Conservation (phyloP, 2,888 invertebrate genomes). For the Marronus borbonicus region DNA sequence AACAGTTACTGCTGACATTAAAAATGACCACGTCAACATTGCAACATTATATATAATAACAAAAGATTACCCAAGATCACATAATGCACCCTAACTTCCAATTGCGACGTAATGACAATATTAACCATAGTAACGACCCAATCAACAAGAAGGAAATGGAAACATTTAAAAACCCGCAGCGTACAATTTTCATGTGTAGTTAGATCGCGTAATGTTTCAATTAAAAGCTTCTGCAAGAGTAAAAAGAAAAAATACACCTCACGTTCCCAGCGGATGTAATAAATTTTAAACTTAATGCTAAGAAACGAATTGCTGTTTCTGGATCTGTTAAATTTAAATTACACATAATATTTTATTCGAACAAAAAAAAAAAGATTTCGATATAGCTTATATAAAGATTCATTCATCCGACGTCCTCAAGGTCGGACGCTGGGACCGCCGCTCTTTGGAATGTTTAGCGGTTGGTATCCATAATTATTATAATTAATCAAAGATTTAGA, state of each 20-base stretch:
- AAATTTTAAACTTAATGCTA: constrained; percentile 21
- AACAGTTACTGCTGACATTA: too few species aligned
- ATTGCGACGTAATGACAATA: neutral
- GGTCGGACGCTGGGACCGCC: too few species aligned
- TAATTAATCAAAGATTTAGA: too few species aligned
- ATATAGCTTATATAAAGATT: too few species aligned
- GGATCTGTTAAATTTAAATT: neutral
- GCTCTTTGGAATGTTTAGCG: too few species aligned
- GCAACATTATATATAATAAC: too few species aligned
- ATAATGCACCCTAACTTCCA: neutral
- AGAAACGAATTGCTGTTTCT: neutral
- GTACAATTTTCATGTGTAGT: neutral
- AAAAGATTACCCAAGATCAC: too few species aligned
- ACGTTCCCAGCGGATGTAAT: constrained; percentile 14
- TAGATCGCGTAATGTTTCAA: constrained; percentile 9
- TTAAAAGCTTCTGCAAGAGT: neutral
- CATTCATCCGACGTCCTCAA: too few species aligned
- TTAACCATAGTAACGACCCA: neutral
- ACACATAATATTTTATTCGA: neutral
- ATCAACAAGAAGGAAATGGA: neutral
- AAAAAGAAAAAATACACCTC: neutral
- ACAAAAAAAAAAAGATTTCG: too few species aligned
- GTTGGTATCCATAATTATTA: too few species aligned
- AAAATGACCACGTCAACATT: too few species aligned
- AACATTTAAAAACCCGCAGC: neutral